Conservation (phyloP, 2,888 invertebrate species). For the Acanthosepion lycidas region DNA sequence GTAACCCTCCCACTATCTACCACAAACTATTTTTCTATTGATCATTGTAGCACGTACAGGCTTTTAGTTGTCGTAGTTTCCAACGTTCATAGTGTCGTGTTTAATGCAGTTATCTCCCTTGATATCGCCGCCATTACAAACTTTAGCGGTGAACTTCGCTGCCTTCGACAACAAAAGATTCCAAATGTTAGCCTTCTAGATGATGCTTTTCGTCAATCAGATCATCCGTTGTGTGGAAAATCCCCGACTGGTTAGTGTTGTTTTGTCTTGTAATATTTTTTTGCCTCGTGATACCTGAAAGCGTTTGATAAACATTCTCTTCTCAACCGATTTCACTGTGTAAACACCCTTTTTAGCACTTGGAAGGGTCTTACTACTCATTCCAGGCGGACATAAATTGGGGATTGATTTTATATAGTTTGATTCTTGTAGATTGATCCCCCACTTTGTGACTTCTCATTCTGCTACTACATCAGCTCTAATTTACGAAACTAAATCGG, state of each 20-base stretch:
- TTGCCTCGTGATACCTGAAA: not conserved
- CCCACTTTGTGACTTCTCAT: not conserved
- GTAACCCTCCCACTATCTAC: not conserved
- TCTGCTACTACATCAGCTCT: not conserved
- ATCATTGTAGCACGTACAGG: not conserved
- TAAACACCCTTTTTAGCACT: not conserved
- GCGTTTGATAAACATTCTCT: not conserved
- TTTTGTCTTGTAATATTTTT: not conserved
- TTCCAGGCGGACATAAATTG: not conserved
- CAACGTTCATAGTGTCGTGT: not conserved
- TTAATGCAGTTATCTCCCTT: not conserved
- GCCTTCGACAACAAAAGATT: not conserved
- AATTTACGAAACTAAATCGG: not conserved
- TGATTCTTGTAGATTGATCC: not conserved
- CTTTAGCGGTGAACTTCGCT: not conserved
- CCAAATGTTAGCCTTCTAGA: not conserved
- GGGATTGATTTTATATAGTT: not conserved
- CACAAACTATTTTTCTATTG: not conserved
- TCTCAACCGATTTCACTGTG: not conserved
- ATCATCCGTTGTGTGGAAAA: not conserved
- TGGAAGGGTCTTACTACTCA: not conserved
- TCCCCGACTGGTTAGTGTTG: not conserved
- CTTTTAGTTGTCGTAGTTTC: not conserved
- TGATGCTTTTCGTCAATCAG: not conserved
- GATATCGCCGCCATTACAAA: conserved; percentile 2